Percentiles rank a stretch among this genome's conserved stretches.
These are phyloP conservation scores for Trachops cirrhosus DNA, from an alignment of 2,797 vertebrate species.

Conservation along the genomic window DNA sequence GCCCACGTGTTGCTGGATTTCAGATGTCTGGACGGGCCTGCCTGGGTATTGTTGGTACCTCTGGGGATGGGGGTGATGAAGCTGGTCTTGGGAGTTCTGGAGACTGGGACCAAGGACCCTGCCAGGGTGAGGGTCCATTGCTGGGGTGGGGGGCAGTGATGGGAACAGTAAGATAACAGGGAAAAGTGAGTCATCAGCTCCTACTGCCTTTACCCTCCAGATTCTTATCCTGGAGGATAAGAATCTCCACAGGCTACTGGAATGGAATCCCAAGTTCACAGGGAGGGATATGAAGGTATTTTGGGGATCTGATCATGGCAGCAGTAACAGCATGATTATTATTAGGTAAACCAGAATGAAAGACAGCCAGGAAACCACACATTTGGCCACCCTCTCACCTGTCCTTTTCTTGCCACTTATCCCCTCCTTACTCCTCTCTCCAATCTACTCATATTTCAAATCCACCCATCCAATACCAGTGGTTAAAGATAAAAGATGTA, in stretches of 20 bases:
- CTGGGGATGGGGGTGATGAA: background rate
- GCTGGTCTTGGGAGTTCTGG: background rate
- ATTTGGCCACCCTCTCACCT: background rate
- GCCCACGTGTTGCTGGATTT: background rate
- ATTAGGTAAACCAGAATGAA: background rate
- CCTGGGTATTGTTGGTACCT: background rate
- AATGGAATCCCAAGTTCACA: background rate
- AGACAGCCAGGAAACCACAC: background rate
- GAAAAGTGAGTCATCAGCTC: background rate
- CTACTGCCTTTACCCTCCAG: background rate
- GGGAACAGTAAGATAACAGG: background rate
- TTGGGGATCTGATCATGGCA: background rate
- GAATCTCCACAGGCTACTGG: background rate
- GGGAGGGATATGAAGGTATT: background rate
- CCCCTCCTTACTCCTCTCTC: background rate
- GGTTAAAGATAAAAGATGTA: background rate
- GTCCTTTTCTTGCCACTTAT: background rate
- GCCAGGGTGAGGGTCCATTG: background rate
- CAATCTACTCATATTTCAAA: background rate
- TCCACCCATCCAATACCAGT: background rate
- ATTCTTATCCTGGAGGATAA: background rate
- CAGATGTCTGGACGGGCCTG: background rate
- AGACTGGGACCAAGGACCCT: background rate
- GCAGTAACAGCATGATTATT: background rate
- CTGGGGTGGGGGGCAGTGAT: background rate